Evolutionary conservation across 1,140 invertebrate species (phyloP), one percentile per base, ranked within the genome.

Genomic region (Caenorhabditis tropicalis): DNA sequence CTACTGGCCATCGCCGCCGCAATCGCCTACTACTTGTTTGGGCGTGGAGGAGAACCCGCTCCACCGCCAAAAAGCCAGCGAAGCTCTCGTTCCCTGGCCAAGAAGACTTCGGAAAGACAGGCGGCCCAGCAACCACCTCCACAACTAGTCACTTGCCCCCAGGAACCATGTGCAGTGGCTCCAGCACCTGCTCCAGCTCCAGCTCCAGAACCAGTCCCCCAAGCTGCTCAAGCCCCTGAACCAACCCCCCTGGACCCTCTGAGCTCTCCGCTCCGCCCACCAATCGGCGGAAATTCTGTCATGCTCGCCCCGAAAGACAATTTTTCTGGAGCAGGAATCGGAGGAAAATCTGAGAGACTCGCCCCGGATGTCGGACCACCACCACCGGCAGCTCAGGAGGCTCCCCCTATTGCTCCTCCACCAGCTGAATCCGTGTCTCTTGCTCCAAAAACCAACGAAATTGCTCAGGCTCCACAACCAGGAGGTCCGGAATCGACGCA

Each of bases 1-100:
- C 36, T 74, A 21, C 65, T 74, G 65, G 65, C 65, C 12, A 74
- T 74, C 36, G n/a, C 43, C 65, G 65, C 65, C 36, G 65, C 36
- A n/a, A 39, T 43, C 36, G 65, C 36, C 65, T 74, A 74, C n/a
- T 74, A 12, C 21, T 74, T 12, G 21, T 74, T 74, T n/a, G 3
- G 2, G 1, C 5, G 43, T 12, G 33, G 21, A 19, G 58, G 53
- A 12, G 24, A 9, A 6, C 7, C 16, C 7, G 36, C 24, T 5
- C 27, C 21, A 1, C 1, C 65, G 21, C 33, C 65, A n/a, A 74
- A 36, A 31, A 65, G 58, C 31, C n/a, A 33, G 0, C 9, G 19
- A 74, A 74, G 65, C 19, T n/a, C 58, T 21, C 29, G 31, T 27
- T 65, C 58, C 5, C 3, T 15, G 12, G 12, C 33, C 1, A 74